Evolutionary conservation across 2,113 vertebrate species (phyloP), one percentile per base, ranked within the genome.

Genomic region (Notothenia coriiceps): DNA sequence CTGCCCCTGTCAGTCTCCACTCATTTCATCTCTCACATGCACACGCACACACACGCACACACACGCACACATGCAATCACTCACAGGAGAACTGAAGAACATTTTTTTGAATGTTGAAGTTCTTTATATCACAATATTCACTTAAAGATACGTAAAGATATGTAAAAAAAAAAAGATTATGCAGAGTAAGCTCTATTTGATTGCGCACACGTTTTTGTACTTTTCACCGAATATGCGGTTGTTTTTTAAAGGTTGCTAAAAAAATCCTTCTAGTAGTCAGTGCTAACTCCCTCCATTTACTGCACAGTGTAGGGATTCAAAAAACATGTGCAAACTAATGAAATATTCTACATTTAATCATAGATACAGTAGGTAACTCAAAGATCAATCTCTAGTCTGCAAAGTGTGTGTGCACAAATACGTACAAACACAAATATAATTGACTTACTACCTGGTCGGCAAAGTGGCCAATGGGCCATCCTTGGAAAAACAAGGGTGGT

Each of bases 391-490:
- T 55, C 62, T 64, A 13, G 40, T 60, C 52, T 17, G 10, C 46
- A 68, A 62, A 79, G 12, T 61, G 33, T 25, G 29, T 73, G 49
- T 12, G 20, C 59, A 59, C 44, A 69, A 25, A 79, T 69, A 40
- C 35, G 35, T 40, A 76, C 64, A 80, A 57, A 73, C 18, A 70
- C 14, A 46, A 11, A 35, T 11, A 40, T 20, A 40, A 11, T 61
- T 60, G 7, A 60, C 10, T 61, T 10, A 29, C 46, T 52, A 60
- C 22, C 50, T 64, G 59, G 35, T 71, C 75, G 79, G 70, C 22
- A 56, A 63, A 83, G 49, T 93, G 91, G 90, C 84, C 61, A 86
- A 83, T 94, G 76, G 86, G 78, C 20, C 43, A 46, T 71, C 55
- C 17, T 33, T 77, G 29, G 50, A 54, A 59, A 22, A 56, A 80